Evolutionary conservation across 2,888 invertebrate genomes (phyloP), one percentile per base, ranked within the genome.

Genomic region (Linyphia triangularis): DNA sequence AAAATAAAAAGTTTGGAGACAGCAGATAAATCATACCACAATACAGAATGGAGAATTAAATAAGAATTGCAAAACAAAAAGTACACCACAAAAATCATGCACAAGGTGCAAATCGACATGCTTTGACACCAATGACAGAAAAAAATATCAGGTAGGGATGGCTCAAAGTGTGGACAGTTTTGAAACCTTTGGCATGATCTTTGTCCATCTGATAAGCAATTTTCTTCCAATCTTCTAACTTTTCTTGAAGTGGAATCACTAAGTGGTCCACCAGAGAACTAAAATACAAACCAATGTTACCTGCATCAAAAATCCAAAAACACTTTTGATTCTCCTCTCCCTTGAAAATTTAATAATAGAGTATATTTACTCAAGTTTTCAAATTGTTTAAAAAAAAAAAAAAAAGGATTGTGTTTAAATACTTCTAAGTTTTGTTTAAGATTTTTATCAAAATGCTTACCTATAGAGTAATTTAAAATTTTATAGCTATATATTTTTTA

Each of bases 141-240:
- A 77, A 63, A 37, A 63, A 77, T 51, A 59, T 22, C 26, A 24
- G 51, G 16, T 16, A 24, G 24, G 33, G 16, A 30, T n/a, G 40
- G 77, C 10, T 57, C 33, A 33, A 75, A 33, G 61, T 7, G 22
- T 77, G 77, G 77, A 77, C 63, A 77, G 59, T 40, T 51, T 37
- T 24, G 51, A 79, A 93, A 95, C 96, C 96, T 96, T 96, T 97
- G 92, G 96, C 95, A 93, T 97, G 97, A 92, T 97, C 96, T 93
- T 97, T 97, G 93, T 97, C 97, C 92, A 98, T 94, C 92, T 96
- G 96, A 91, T 95, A 94, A 89, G 96, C 95, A 89, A 95, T 95
- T 92, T 96, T 96, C 92, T 96, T 96, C 97, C 97, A 98, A 93
- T 97, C 97, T 93, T 97, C 97, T 92, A 96, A 93, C 93, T 96